Conservation (phyloP, 1,140 invertebrate species). For the Drosophila nigromelanica region DNA sequence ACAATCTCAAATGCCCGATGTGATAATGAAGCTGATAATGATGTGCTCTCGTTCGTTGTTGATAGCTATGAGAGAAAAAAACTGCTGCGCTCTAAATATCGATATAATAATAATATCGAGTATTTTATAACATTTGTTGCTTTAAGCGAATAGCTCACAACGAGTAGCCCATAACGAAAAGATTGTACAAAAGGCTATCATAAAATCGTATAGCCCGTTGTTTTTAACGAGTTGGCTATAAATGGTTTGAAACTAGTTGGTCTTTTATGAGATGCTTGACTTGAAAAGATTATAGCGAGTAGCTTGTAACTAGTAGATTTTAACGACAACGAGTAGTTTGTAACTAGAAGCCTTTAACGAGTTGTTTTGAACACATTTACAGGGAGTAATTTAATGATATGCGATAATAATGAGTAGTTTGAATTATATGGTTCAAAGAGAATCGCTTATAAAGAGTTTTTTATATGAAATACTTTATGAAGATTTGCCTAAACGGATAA, state of each 20-base stretch:
- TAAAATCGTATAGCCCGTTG: neutral
- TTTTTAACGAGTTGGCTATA: neutral
- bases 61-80: neutral
- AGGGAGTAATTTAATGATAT: no score
- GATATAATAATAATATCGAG: conserved; percentile 7
- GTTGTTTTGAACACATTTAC: neutral
- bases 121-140: neutral
- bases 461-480: no score
- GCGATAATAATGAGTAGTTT: no score
- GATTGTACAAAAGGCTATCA: no score
- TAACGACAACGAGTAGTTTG: neutral
- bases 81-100: conserved; percentile 30
- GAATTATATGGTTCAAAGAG: no score
- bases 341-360: neutral
- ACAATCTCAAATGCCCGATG: conserved; percentile 15
- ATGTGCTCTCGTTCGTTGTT: neutral
- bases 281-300: neutral
- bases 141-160: neutral
- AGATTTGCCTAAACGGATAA: no score
- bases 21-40: conserved; percentile 15
- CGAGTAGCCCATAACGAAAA: conserved; percentile 1
- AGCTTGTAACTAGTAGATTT: neutral
- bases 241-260: no score
- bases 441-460: no score
- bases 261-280: no score